Evolutionary conservation across 2,113 vertebrate genomes (phyloP).

Genomic region (Trichechus manatus): DNA sequence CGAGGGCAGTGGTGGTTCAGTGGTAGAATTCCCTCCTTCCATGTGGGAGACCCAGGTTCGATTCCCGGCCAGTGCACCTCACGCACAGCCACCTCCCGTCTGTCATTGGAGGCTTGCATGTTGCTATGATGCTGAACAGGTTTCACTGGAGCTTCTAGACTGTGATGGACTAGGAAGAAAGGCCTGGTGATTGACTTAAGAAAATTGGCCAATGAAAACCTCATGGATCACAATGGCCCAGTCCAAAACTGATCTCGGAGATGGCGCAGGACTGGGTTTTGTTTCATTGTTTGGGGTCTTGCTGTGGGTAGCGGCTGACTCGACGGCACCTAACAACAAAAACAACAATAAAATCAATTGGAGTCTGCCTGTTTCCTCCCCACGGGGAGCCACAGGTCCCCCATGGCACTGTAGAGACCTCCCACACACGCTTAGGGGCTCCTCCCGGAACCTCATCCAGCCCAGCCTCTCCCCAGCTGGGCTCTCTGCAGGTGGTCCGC

Average conservation of each 20-base stretch:
- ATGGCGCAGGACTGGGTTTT: neutral
- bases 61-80: neutral
- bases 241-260: neutral
- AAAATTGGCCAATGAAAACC: neutral
- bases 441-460: neutral
- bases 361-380: neutral
- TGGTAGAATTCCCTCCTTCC: neutral
- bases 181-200: neutral
- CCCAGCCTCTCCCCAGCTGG: neutral
- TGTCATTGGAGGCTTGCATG: neutral
- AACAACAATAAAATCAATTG: neutral
- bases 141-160: neutral
- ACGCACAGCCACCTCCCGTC: neutral
- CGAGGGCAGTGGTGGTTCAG: no score
- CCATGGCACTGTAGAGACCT: rapidly evolving
- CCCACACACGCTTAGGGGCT: rapidly evolving
- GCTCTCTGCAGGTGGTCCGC: neutral
- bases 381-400: neutral
- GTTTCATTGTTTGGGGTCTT: neutral
- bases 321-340: neutral
- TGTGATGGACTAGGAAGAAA: neutral
- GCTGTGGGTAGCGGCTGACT: neutral
- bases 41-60: neutral
- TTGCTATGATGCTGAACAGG: neutral
- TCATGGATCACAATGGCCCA: neutral